A percentile compares a stretch with the other conserved stretches of the same genome.
These are phyloP conservation scores for Platichthys flesus DNA, from an alignment of 2,113 vertebrate genomes.

Conservation along the genomic window DNA sequence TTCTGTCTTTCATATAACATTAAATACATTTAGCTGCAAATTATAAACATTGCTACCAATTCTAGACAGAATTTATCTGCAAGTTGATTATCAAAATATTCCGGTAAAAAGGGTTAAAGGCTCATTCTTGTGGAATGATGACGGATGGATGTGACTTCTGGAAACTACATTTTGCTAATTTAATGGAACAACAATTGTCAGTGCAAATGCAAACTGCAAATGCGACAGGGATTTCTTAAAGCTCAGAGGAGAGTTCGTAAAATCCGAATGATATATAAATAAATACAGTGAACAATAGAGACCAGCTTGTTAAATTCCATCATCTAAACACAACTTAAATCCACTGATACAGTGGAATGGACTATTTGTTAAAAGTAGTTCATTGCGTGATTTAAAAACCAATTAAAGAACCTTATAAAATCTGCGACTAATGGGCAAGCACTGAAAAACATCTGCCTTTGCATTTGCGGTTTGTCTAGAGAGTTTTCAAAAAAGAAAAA, in stretches of 20 bases:
- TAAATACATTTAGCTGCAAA: no score
- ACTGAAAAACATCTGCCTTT: conserved; percentile 34
- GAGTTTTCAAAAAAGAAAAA: conserved; percentile 17
- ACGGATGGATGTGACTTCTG: no score
- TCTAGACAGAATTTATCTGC: no score
- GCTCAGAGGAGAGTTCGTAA: no score
- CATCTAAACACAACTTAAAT: background rate
- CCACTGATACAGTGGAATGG: background rate
- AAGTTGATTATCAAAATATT: no score
- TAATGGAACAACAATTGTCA: background rate
- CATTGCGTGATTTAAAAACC: background rate
- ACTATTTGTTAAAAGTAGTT: background rate
- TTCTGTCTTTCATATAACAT: no score
- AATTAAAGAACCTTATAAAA: conserved; percentile 29
- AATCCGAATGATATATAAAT: background rate
- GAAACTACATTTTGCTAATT: background rate
- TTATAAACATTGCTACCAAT: no score
- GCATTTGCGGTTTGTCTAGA: conserved; percentile 6
- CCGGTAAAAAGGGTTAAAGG: no score
- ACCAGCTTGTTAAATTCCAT: background rate
- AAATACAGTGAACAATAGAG: background rate
- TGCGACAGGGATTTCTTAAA: background rate
- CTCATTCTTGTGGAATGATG: no score
- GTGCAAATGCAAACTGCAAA: background rate
- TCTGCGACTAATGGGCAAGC: background rate